phyloP scores from a whole-genome alignment of 2,113 vertebrate genomes.

The Malaclemys terrapin region DNA sequence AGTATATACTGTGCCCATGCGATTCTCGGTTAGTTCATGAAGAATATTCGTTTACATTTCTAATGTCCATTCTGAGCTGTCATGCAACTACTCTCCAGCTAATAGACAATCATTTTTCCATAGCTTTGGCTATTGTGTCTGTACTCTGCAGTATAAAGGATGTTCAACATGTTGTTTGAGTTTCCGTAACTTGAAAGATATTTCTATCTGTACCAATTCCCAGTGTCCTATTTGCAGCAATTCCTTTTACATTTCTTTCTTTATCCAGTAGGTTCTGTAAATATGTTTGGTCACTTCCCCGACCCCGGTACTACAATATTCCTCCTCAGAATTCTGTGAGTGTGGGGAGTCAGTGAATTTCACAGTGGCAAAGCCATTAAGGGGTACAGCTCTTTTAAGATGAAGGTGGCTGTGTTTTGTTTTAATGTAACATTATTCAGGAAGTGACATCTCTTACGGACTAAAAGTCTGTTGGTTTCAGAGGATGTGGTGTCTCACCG shows the following conservation, averaged over 20 bases:
- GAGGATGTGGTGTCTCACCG: neutral
- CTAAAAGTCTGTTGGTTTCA: neutral
- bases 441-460: neutral
- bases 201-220: neutral
- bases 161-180: neutral
- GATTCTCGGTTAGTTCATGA: neutral
- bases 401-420: neutral
- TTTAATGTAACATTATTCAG: neutral
- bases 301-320: neutral
- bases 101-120: neutral
- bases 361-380: neutral
- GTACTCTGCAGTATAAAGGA: neutral
- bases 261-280: rapidly evolving
- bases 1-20: too few relatives aligned
- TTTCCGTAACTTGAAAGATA: neutral
- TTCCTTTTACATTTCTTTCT: rapidly evolving
- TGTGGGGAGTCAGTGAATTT: neutral
- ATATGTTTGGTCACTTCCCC: neutral
- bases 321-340: neutral
- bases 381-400: neutral
- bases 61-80: neutral
- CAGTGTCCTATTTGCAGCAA: neutral
- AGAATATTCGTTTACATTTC: neutral
- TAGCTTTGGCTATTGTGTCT: neutral
- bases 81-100: neutral